Percentiles rank a stretch among this genome's conserved stretches.
Conservation (phyloP, 1,140 invertebrate species). For the Anagrus nilaparvatae region DNA sequence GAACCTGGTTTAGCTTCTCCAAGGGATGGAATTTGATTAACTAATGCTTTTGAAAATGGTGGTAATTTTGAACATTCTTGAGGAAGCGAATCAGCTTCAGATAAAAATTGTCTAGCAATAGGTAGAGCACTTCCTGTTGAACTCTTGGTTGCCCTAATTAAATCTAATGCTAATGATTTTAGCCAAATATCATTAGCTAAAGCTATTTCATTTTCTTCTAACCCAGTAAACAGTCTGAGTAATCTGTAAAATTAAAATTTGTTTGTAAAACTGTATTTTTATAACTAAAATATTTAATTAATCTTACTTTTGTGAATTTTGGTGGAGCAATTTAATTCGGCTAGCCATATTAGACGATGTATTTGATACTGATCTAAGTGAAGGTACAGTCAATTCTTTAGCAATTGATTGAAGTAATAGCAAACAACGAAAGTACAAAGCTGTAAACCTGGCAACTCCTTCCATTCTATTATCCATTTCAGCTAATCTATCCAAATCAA, state of each 20-base stretch:
- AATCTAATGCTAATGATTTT: constrained; percentile 71
- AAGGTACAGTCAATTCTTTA: constrained; percentile 30
- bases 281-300: not conserved
- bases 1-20: constrained; percentile 79
- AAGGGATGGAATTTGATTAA: constrained; percentile 64
- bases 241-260: constrained; percentile 41
- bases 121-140: constrained; percentile 50
- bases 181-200: constrained; percentile 75
- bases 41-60: constrained; percentile 66
- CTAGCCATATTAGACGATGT: constrained; percentile 38
- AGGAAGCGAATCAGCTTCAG: constrained; percentile 48
- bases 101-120: constrained; percentile 53
- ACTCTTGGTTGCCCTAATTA: constrained; percentile 62
- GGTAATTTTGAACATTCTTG: constrained; percentile 34
- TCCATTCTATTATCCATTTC: constrained; percentile 74
- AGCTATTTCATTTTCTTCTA: constrained; percentile 61
- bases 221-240: constrained; percentile 73
- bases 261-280: not conserved
- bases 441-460: constrained; percentile 76
- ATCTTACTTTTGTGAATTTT: constrained; percentile 55
- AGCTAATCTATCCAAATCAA: constrained; percentile 63
- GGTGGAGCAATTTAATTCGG: constrained; percentile 53
- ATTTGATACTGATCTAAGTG: constrained; percentile 33
- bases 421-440: constrained; percentile 58
- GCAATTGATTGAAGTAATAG: constrained; percentile 36